These are phyloP conservation scores for Anguilla obscura DNA, from an alignment of 2,797 vertebrate genomes.

Conservation along the genomic window DNA sequence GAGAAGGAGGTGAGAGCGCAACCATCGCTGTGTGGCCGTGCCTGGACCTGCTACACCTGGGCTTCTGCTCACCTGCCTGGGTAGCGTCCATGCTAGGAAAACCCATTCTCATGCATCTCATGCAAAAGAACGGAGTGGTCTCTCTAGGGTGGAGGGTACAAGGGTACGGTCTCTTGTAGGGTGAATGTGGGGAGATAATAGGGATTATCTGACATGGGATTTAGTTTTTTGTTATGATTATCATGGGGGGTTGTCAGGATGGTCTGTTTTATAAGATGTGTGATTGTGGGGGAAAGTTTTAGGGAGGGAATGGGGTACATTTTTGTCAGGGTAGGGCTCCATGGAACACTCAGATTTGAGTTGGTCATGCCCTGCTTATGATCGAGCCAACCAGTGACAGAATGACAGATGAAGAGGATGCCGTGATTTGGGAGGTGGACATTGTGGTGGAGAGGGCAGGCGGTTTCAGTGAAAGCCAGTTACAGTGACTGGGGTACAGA, in stretches of 20 bases:
- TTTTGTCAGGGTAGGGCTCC: not conserved
- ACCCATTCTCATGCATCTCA: not conserved
- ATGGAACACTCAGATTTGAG: not conserved
- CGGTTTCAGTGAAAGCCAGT: not conserved
- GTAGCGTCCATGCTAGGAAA: not conserved
- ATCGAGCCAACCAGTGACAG: not conserved
- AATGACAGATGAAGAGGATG: not conserved
- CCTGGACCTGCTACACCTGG: conserved; percentile 4
- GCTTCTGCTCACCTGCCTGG: not conserved
- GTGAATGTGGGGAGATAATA: not conserved
- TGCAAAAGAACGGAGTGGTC: not conserved
- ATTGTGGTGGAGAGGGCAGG: not conserved
- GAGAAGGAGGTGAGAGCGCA: conserved; percentile 85
- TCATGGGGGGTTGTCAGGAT: not conserved
- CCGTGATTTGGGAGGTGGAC: not conserved
- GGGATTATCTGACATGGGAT: not conserved
- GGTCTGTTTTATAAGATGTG: not conserved
- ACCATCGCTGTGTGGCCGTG: not conserved
- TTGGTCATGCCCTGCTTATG: not conserved
- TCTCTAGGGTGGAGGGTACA: not conserved
- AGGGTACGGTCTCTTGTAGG: not conserved
- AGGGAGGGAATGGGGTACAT: not conserved
- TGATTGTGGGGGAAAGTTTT: not conserved
- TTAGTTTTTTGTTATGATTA: not conserved
- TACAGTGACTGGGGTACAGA: not conserved